Evolutionary conservation across 2,113 vertebrate species (phyloP), one percentile per base, ranked within the genome.

Genomic region (Etheostoma cragini): DNA sequence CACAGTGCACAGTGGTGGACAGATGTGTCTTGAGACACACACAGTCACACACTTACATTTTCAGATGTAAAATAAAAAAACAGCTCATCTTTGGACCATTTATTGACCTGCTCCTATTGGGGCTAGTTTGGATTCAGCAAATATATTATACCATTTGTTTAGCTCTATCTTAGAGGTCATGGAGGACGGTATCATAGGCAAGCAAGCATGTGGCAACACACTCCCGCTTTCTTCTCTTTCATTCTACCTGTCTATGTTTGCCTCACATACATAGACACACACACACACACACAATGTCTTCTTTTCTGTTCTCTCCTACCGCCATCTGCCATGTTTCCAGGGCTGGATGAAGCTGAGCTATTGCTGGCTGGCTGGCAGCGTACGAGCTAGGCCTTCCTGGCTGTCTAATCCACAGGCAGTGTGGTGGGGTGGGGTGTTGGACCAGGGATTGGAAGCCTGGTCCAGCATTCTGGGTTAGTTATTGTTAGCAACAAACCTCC

Each of bases 261-360:
- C 50, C 78, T 66, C 62, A 8, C 45, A 38, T 24, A 49, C 72
- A 80, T 8, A 52, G 8, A 56, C 26, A 24, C 74, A 64, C 30
- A 68, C 49, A 64, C 30, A 68, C 49, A 15, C 49, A 52, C 60
- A 7, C 46, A 57, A 11, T 61, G 64, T 65, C 76, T 47, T 79
- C 76, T 86, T 65, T 38, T 89, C 83, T 92, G 80, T 89, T 89
- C 83, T 89, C 84, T 86, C 81, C 81, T 81, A 75, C 80, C 53
- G 62, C 86, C 89, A 90, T 90, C 93, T 94, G 91, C 91, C 90
- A 83, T 89, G 82, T 87, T 90, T 92, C 91, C 82, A 86, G 68
- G 79, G 72, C 87, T 93, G 83, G 89, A 90, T 89, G 84, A 86
- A 85, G 74, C 88, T 80, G 86, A 86, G 84, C 86, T 89, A 82